Conservation (phyloP, 2,113 vertebrate genomes). For the Chinchilla lanigera region DNA sequence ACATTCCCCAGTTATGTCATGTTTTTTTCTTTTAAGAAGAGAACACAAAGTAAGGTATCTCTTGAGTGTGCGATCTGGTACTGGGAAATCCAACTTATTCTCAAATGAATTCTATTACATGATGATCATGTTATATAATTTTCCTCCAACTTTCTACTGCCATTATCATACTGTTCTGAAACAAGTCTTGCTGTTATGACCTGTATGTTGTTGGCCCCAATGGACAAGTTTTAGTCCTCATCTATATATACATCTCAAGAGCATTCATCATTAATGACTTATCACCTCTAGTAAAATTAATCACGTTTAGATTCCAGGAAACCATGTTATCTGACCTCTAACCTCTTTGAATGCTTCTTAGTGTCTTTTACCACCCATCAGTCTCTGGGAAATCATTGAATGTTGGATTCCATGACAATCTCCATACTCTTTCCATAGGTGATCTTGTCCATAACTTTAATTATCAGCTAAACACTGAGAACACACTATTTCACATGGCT, state of each 20-base stretch:
- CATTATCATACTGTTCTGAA: background rate
- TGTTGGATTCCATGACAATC: background rate
- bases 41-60: background rate
- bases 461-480: background rate
- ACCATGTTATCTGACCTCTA: background rate
- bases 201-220: background rate
- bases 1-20: background rate
- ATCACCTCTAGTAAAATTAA: background rate
- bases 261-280: background rate
- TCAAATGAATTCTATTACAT: background rate
- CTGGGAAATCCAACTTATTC: conserved; percentile 30
- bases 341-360: background rate
- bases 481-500: background rate
- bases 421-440: background rate
- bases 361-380: background rate
- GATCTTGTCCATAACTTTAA: conserved; percentile 35
- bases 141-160: background rate
- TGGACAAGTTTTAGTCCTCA: background rate
- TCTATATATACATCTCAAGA: conserved; percentile 22
- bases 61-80: conserved; percentile 6
- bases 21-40: conserved; percentile 25
- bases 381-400: conserved; percentile 1
- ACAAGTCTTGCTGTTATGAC: background rate
- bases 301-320: background rate
- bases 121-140: background rate